Evolutionary conservation across 2,797 vertebrate genomes (phyloP).

Genomic region (Poecilia gillii): DNA sequence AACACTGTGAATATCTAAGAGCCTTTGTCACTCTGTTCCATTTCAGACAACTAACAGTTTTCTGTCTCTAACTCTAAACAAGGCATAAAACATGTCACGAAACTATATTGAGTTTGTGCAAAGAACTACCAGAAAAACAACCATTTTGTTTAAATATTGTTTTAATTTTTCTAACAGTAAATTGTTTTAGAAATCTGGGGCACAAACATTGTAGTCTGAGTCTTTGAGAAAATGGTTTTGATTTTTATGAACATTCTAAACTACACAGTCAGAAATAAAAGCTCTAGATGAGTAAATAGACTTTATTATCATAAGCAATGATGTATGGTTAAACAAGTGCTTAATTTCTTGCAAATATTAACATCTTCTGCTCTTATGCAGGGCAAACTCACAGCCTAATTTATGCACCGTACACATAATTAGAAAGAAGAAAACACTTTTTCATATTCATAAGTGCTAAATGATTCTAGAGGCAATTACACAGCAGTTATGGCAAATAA

Average conservation of each 20-base stretch:
- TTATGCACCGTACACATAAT: constrained; percentile 6
- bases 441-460: constrained; percentile 8
- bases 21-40: background rate
- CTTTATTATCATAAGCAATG: background rate
- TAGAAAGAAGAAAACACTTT: constrained; percentile 8
- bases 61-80: constrained; percentile 12
- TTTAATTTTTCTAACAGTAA: background rate
- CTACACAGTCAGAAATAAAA: background rate
- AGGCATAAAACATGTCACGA: constrained; percentile 32
- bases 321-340: background rate
- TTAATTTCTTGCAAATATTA: background rate
- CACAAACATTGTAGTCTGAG: background rate
- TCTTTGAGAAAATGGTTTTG: background rate
- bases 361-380: background rate
- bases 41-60: background rate
- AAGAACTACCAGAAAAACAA: background rate
- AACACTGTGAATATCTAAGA: background rate
- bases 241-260: background rate
- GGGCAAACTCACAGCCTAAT: background rate
- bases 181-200: background rate
- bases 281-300: background rate
- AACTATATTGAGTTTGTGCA: background rate
- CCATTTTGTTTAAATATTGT: background rate
- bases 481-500: constrained; percentile 1
- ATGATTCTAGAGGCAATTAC: background rate